These are phyloP conservation scores for Hormaphis cornu DNA, from an alignment of 1,140 invertebrate genomes.

Conservation along the genomic window DNA sequence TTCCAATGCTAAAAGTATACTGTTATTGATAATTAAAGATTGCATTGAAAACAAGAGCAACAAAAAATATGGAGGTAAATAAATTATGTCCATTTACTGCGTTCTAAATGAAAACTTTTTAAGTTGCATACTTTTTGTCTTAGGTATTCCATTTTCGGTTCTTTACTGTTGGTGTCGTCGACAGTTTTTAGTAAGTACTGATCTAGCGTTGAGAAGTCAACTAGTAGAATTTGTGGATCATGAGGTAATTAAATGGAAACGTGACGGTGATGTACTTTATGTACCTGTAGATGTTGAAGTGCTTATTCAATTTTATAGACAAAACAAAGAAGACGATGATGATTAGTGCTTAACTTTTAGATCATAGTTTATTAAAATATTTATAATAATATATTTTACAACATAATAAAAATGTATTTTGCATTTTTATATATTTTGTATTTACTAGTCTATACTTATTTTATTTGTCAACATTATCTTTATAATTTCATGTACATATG, in stretches of 20 bases:
- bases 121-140: slow-evolving; percentile 36
- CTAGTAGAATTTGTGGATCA: slow-evolving; percentile 90
- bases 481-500: background rate
- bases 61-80: slow-evolving; percentile 61
- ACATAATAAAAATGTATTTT: slow-evolving; percentile 11
- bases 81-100: background rate
- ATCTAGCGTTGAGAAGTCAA: slow-evolving; percentile 75
- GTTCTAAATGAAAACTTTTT: background rate
- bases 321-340: slow-evolving; percentile 4
- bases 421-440: slow-evolving; percentile 10
- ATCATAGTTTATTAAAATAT: background rate
- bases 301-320: slow-evolving; percentile 41
- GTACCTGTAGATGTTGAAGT: slow-evolving; percentile 68
- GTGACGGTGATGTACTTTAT: slow-evolving; percentile 62
- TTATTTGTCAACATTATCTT: no score
- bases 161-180: slow-evolving; percentile 74
- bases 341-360: background rate
- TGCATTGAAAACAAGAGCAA: slow-evolving; percentile 64
- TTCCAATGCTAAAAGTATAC: slow-evolving; percentile 76
- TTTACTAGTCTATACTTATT: slow-evolving; percentile 3
- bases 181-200: slow-evolving; percentile 79
- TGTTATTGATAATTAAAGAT: slow-evolving; percentile 67
- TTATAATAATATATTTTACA: slow-evolving; percentile 23
- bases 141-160: slow-evolving; percentile 78
- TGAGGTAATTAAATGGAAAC: slow-evolving; percentile 71